phyloP scores from a whole-genome alignment of 2,888 invertebrate genomes.

The Drosophila cracens region DNA sequence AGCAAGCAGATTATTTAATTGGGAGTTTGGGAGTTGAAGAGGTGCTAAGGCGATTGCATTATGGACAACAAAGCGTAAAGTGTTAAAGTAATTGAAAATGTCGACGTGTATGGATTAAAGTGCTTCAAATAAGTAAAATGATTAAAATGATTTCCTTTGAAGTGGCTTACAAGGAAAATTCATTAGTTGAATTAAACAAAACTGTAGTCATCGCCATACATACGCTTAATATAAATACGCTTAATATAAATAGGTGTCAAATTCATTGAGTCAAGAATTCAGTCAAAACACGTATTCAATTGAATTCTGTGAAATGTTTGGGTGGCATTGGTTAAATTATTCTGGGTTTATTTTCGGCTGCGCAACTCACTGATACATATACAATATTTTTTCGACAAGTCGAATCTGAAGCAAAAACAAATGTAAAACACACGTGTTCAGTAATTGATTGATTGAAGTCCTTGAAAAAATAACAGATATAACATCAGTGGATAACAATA shows the following conservation, averaged over 20 bases:
- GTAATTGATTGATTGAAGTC: slow-evolving; percentile 66
- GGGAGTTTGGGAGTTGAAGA: slow-evolving; percentile 17
- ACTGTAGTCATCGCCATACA: slow-evolving; percentile 5
- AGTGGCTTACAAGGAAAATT: slow-evolving; percentile 40
- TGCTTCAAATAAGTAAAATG: slow-evolving; percentile 9
- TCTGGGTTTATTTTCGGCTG: slow-evolving; percentile 13
- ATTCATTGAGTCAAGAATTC: not conserved
- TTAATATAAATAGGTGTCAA: slow-evolving; percentile 2
- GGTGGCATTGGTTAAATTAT: slow-evolving; percentile 33
- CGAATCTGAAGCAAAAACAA: slow-evolving; percentile 27
- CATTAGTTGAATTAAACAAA: slow-evolving; percentile 54
- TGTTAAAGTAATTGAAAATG: slow-evolving; percentile 54
- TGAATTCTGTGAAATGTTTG: slow-evolving; percentile 5
- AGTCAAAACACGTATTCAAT: not conserved
- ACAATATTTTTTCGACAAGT: slow-evolving; percentile 38
- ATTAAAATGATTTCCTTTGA: slow-evolving; percentile 34
- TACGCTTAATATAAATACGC: not conserved
- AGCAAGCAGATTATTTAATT: not conserved
- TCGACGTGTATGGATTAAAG: slow-evolving; percentile 5
- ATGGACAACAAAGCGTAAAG: not conserved
- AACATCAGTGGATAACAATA: not conserved
- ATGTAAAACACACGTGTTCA: slow-evolving; percentile 58
- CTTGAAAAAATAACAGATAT: slow-evolving; percentile 55
- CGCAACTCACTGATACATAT: not conserved
- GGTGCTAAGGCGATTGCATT: slow-evolving; percentile 22